These are phyloP conservation scores for Anthophora plumipes DNA, from an alignment of 2,888 invertebrate species.

Conservation along the genomic window DNA sequence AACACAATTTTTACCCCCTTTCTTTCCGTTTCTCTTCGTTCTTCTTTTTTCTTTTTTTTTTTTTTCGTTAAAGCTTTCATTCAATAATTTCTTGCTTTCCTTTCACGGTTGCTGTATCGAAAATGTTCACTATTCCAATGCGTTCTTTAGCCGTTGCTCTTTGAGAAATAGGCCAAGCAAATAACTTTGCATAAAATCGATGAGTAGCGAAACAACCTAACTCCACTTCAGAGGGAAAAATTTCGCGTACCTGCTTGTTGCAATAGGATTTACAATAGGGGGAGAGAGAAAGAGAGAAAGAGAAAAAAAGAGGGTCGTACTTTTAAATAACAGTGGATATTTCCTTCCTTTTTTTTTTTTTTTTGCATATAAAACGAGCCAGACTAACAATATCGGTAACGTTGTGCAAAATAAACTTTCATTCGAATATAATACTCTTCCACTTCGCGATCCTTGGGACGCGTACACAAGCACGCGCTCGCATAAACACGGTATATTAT, in stretches of 20 bases:
- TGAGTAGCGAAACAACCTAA: constrained; percentile 53
- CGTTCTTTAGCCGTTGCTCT: constrained; percentile 18
- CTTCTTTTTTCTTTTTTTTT: too few species aligned
- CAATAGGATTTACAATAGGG: constrained; percentile 21
- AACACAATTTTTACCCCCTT: too few species aligned
- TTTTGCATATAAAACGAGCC: constrained; percentile 12
- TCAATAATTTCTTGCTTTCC: constrained; percentile 4
- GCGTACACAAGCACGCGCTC: too few species aligned
- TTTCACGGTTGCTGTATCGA: constrained; percentile 9
- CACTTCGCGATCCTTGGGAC: constrained; percentile 1
- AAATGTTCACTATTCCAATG: constrained; percentile 24
- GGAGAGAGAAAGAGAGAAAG: neutral
- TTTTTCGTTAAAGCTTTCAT: constrained; percentile 6
- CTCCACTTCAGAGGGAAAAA: constrained; percentile 29
- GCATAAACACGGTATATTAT: constrained; percentile 12
- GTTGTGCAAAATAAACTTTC: constrained; percentile 23
- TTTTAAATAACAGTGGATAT: constrained; percentile 36
- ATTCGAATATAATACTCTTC: constrained; percentile 10
- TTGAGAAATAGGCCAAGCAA: constrained; percentile 57
- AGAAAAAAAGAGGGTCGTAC: constrained; percentile 24
- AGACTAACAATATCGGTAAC: constrained; percentile 19
- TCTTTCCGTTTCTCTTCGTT: neutral
- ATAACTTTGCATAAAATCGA: constrained; percentile 62
- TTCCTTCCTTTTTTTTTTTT: too few species aligned
- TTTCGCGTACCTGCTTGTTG: constrained; percentile 31